Base-by-base conservation (phyloP, 2,888 invertebrate species). In the Drosophila dives region DNA sequence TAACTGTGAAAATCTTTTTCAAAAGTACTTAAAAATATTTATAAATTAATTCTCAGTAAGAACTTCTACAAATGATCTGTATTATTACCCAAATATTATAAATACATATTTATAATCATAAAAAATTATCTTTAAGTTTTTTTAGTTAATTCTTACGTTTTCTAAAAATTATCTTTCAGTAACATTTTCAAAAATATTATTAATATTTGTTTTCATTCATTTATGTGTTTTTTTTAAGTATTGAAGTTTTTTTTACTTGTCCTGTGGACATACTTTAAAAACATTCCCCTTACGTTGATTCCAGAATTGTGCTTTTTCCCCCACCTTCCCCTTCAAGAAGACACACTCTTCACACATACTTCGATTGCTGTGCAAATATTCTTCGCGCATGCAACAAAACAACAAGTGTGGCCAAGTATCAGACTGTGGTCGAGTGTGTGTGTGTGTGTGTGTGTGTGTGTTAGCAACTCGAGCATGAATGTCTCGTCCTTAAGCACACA, bases 401-500 rank as follows among this genome's bases (percentile, higher is more conserved):
- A 73, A 61, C 72, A 64, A 69, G 29, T 50, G 20, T 33, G 20
- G 45, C 45, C 45, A 20, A 45, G 62, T 56, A 36, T 36, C 60
- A 49, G 63, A 55, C 65, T 49, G 45, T 32, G 42, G 20, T 15
- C 17, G 15, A 15, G 3, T 36, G 36, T n/a, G n/a, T n/a, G n/a
- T n/a, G n/a, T n/a, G n/a, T n/a, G n/a, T n/a, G n/a, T n/a, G n/a
- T n/a, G n/a, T n/a, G n/a, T n/a, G n/a, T n/a, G n/a, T n/a, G 45
- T 53, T 60, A 40, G 70, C 72, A 82, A 83, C 70, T 82, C 75
- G 71, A 84, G 81, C 83, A 74, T 76, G 83, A 77, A 81, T 76
- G 77, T 71, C 76, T 79, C 64, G 72, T 84, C 75, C 77, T 83
- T 80, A 86, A 89, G 82, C 84, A 86, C 86, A 83, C 86, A 86